Evolutionary conservation across 2,888 invertebrate genomes (phyloP).

Genomic region (Lottia scabra): DNA sequence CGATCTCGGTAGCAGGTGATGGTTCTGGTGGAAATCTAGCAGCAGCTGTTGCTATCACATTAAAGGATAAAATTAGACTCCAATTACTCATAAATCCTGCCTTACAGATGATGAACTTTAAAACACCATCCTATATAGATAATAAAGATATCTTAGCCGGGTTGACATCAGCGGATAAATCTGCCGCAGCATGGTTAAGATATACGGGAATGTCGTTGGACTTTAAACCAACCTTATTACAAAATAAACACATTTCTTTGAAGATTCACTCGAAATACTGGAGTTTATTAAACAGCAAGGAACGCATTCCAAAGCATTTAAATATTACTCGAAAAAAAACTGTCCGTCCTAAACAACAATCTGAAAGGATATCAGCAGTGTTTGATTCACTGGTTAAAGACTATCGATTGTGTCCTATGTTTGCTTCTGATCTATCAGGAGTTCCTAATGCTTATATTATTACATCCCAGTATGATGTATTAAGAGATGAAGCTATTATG

Average conservation of each 20-base stretch:
- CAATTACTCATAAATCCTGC: constrained; percentile 69
- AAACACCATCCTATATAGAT: constrained; percentile 60
- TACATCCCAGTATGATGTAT: constrained; percentile 68
- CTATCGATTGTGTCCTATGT: constrained; percentile 63
- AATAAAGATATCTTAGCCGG: constrained; percentile 43
- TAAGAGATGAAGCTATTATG: constrained; percentile 68
- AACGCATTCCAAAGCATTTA: constrained; percentile 38
- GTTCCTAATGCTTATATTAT: constrained; percentile 65
- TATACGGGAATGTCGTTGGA: constrained; percentile 40
- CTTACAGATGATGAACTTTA: constrained; percentile 66
- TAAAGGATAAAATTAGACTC: constrained; percentile 38
- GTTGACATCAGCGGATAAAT: constrained; percentile 48
- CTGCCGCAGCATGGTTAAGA: constrained; percentile 46
- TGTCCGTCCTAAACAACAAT: constrained; percentile 18
- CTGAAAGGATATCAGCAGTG: constrained; percentile 35
- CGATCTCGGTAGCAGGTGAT: constrained; percentile 56
- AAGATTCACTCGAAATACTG: constrained; percentile 28
- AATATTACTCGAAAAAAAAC: constrained; percentile 41
- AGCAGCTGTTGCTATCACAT: constrained; percentile 45
- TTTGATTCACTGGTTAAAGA: constrained; percentile 39
- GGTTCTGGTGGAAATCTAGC: constrained; percentile 59
- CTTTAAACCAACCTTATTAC: constrained; percentile 33
- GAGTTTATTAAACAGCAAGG: constrained; percentile 35
- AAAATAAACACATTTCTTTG: constrained; percentile 45
- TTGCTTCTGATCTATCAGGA: constrained; percentile 52